A percentile compares a stretch with the other conserved stretches of the same genome.
phyloP scores from a whole-genome alignment of 2,113 vertebrate genomes.

The Grammomys surdaster region DNA sequence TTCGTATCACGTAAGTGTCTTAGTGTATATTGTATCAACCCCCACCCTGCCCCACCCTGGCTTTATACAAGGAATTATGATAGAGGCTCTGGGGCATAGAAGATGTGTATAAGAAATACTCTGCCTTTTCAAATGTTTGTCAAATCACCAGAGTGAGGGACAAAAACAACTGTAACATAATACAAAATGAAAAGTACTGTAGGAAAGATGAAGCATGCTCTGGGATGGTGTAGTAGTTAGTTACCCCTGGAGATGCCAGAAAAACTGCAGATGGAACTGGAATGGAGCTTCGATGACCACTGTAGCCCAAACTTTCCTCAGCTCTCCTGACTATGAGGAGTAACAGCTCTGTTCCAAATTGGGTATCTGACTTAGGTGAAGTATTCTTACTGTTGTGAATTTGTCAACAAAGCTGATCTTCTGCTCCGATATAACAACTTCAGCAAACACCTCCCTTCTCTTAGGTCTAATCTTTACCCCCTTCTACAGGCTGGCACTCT shows the following conservation, averaged over 20 bases:
- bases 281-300: neutral
- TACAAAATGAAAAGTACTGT: constrained; percentile 16
- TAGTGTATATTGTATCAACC: neutral
- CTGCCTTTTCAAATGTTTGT: constrained; percentile 50
- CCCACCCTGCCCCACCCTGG: neutral
- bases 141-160: neutral
- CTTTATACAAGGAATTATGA: constrained; percentile 9
- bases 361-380: neutral
- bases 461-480: neutral
- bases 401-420: constrained; percentile 27
- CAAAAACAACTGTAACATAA: constrained; percentile 57
- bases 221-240: constrained; percentile 7
- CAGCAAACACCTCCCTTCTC: constrained; percentile 10
- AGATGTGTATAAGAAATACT: neutral
- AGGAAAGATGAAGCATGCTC: neutral
- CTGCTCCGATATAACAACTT: constrained; percentile 36
- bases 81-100: neutral
- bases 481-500: constrained; percentile 31
- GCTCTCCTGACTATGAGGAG: neutral
- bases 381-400: constrained; percentile 41
- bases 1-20: constrained; percentile 1
- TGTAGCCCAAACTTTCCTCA: neutral
- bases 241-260: constrained; percentile 25
- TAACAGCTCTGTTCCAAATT: constrained; percentile 31
- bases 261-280: constrained; percentile 51